Percentiles rank a stretch among this genome's conserved stretches.
Conservation (phyloP, 2,113 vertebrate species). For the Geococcyx californianus region DNA sequence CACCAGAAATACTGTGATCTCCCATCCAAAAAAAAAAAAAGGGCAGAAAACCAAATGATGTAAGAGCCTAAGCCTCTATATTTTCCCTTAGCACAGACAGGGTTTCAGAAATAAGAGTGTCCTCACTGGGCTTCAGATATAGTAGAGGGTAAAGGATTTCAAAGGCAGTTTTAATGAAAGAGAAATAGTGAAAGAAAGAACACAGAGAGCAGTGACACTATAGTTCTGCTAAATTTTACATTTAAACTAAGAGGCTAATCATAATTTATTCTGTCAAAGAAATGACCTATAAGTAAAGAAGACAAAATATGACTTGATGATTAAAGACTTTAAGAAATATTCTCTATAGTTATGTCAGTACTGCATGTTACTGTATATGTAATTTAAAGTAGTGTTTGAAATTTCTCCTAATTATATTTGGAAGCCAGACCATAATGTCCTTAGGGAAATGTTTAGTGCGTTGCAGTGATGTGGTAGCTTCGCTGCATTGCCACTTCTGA, state of each 20-base stretch:
- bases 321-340: slow-evolving; percentile 57
- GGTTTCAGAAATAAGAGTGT: slow-evolving; percentile 64
- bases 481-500: not conserved
- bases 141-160: slow-evolving; percentile 71
- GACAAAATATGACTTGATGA: slow-evolving; percentile 64
- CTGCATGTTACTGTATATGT: not conserved
- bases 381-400: slow-evolving; percentile 62
- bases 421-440: slow-evolving; percentile 6
- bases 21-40: not conserved
- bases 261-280: slow-evolving; percentile 70
- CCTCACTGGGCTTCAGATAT: slow-evolving; percentile 59
- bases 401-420: slow-evolving; percentile 64
- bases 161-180: slow-evolving; percentile 74
- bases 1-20: not conserved
- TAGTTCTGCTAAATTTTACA: slow-evolving; percentile 69
- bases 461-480: not conserved
- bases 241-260: slow-evolving; percentile 73
- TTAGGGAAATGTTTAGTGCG: not conserved
- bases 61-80: not conserved
- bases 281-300: slow-evolving; percentile 73
- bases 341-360: slow-evolving; percentile 36
- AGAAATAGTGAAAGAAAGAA: slow-evolving; percentile 61
- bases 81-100: slow-evolving; percentile 47
- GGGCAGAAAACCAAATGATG: fast-evolving
- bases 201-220: slow-evolving; percentile 57